Conservation (phyloP, 2,797 vertebrate genomes). For the Smutsia temminckii region DNA sequence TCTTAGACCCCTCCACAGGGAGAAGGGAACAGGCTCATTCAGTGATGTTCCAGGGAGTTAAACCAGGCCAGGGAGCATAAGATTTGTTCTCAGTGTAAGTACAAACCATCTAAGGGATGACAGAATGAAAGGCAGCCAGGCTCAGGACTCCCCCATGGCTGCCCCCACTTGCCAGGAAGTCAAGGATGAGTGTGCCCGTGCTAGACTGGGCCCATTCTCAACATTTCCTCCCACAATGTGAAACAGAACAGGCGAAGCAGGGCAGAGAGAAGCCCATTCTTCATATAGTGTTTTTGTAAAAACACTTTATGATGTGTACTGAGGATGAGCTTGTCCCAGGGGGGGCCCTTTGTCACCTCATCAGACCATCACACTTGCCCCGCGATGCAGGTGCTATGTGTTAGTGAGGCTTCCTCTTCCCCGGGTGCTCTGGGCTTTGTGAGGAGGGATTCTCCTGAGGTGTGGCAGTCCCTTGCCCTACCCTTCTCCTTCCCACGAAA, state of each 20-base stretch:
- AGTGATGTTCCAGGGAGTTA: neutral
- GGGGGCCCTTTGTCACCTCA: neutral
- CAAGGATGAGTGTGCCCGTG: neutral
- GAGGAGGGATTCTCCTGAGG: neutral
- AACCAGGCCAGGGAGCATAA: neutral
- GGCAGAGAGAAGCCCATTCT: neutral
- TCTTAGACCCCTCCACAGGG: neutral
- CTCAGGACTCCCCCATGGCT: neutral
- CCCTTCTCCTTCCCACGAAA: neutral
- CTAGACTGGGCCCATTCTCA: neutral
- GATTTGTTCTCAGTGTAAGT: neutral
- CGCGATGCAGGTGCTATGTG: neutral
- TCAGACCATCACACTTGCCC: neutral
- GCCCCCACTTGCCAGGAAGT: neutral
- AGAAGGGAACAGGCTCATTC: neutral
- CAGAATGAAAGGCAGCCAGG: too few species aligned
- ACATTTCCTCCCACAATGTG: neutral
- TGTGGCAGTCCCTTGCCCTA: neutral
- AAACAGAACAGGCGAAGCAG: neutral
- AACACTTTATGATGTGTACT: neutral
- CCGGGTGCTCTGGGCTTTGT: neutral
- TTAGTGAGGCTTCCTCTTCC: too few species aligned
- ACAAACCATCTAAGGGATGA: neutral
- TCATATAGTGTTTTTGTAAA: neutral
- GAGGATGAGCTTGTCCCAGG: neutral